phyloP scores from a whole-genome alignment of 2,113 vertebrate species.

The Eidolon helvum region DNA sequence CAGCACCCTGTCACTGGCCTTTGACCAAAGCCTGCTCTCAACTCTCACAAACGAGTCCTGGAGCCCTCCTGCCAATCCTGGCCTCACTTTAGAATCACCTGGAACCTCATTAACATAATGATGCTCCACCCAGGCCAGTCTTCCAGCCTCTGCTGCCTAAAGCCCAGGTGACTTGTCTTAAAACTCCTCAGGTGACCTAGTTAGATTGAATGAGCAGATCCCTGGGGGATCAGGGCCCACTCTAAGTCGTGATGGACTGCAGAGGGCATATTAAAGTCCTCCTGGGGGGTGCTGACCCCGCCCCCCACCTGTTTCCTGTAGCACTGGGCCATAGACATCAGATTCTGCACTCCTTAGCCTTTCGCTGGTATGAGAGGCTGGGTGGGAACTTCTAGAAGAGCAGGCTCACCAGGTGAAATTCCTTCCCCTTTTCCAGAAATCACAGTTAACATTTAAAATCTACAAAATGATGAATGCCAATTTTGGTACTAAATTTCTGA shows the following conservation, averaged over 20 bases:
- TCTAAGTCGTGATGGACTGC: neutral
- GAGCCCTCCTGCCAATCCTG: neutral
- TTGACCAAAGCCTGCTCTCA: neutral
- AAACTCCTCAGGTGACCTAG: neutral
- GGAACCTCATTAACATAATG: neutral
- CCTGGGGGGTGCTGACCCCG: neutral
- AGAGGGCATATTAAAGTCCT: neutral
- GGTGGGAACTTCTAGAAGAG: neutral
- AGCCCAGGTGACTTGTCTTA: neutral
- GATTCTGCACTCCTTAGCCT: neutral
- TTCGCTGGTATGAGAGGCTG: fast-evolving
- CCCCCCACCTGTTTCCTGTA: neutral
- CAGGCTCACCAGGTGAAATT: fast-evolving
- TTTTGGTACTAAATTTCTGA: neutral
- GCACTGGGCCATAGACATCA: neutral
- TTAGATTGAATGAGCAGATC: neutral
- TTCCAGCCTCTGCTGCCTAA: too few relatives aligned
- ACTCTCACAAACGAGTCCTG: neutral
- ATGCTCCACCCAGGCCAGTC: neutral
- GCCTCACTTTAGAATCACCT: neutral
- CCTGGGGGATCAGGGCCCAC: fast-evolving
- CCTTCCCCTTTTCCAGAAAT: neutral
- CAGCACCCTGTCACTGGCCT: neutral
- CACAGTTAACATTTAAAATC: neutral
- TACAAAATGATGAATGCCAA: neutral